Evolutionary conservation across 2,888 invertebrate genomes (phyloP).

Genomic region (Eurytoma adleriae): DNA sequence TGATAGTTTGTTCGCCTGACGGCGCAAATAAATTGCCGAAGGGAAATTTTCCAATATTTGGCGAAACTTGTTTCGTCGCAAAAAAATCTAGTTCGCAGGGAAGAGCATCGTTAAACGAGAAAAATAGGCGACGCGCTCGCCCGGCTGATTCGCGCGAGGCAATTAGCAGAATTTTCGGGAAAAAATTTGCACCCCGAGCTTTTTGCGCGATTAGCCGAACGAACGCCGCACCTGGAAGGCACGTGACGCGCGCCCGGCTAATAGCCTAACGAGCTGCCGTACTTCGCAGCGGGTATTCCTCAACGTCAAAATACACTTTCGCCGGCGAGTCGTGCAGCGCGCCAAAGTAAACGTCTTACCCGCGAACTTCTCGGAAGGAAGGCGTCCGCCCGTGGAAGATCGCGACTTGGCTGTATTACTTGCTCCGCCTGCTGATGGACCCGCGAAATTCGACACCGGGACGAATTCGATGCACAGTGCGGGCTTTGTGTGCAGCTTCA

Average conservation of each 20-base stretch:
- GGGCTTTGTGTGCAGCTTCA: slow-evolving; percentile 1
- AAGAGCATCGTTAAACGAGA: background rate
- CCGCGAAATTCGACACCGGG: slow-evolving; percentile 48
- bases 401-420: slow-evolving; percentile 27
- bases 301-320: slow-evolving; percentile 51
- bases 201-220: too few species aligned
- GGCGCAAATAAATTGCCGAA: too few species aligned
- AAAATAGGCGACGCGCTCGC: too few species aligned
- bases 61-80: too few species aligned
- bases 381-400: slow-evolving; percentile 23
- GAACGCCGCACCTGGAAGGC: background rate
- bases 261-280: slow-evolving; percentile 24
- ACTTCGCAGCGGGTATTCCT: background rate
- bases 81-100: too few species aligned
- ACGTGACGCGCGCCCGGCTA: background rate
- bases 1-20: too few species aligned
- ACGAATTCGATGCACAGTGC: background rate
- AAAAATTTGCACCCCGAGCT: too few species aligned
- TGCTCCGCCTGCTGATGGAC: slow-evolving; percentile 22
- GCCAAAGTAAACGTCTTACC: slow-evolving; percentile 62
- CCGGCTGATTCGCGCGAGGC: too few species aligned
- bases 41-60: too few species aligned
- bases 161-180: slow-evolving; percentile 2
- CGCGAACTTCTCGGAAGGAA: slow-evolving; percentile 42
- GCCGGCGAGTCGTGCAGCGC: slow-evolving; percentile 56